Evolutionary conservation across 1,140 invertebrate species (phyloP).

Genomic region (Sogatella furcifera): DNA sequence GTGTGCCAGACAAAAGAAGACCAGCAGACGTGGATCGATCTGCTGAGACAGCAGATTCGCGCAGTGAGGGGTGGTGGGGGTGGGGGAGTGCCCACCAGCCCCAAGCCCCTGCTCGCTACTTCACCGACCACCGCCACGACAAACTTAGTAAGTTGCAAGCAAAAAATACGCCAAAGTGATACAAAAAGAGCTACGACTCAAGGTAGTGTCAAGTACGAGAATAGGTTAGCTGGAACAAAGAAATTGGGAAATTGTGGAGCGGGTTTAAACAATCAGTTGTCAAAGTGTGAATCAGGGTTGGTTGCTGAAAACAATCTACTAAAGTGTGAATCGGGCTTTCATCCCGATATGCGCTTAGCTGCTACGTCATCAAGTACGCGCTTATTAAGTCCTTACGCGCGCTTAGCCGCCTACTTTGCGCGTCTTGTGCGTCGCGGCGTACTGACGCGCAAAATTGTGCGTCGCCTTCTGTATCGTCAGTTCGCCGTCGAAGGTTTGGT

Average conservation of each 20-base stretch:
- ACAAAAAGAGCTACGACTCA: constrained; percentile 30
- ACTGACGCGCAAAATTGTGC: constrained; percentile 55
- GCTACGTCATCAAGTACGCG: constrained; percentile 43
- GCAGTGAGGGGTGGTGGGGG: not conserved
- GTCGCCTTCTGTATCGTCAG: constrained; percentile 56
- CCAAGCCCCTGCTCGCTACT: constrained; percentile 1
- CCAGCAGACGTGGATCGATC: constrained; percentile 76
- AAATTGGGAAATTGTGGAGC: no score
- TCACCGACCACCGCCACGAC: constrained; percentile 12
- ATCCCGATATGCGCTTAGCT: no score
- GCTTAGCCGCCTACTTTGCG: constrained; percentile 61
- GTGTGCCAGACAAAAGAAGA: constrained; percentile 75
- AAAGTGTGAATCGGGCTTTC: no score
- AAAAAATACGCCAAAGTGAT: not conserved
- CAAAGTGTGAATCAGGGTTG: no score
- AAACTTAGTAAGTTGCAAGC: constrained; percentile 11
- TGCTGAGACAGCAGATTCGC: constrained; percentile 47
- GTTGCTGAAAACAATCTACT: no score
- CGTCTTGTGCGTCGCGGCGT: constrained; percentile 57
- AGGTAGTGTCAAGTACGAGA: no score
- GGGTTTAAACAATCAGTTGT: no score
- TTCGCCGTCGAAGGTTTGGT: constrained; percentile 33
- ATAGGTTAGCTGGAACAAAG: no score
- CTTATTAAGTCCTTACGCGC: constrained; percentile 45
- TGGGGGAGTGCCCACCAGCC: not conserved